phyloP scores from a whole-genome alignment of 2,888 invertebrate species.

The Euclidia mi region DNA sequence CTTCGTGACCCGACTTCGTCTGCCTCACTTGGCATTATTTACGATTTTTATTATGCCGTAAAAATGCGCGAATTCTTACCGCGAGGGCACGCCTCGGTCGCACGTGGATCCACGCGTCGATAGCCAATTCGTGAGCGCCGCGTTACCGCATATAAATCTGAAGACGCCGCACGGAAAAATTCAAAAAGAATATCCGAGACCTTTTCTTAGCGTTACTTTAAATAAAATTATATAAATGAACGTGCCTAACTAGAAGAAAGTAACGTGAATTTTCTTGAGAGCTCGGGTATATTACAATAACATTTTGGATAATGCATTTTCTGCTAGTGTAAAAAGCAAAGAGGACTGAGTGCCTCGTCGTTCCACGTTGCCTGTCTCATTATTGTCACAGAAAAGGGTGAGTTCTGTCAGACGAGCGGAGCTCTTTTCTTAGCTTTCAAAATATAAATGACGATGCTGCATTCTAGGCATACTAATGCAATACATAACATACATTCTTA shows the following conservation, averaged over 20 bases:
- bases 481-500: slow-evolving; percentile 10
- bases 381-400: slow-evolving; percentile 69
- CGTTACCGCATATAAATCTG: slow-evolving; percentile 63
- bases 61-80: slow-evolving; percentile 86
- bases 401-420: slow-evolving; percentile 58
- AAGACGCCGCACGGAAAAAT: slow-evolving; percentile 37
- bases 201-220: slow-evolving; percentile 49
- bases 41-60: slow-evolving; percentile 87
- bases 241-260: background rate
- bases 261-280: slow-evolving; percentile 33
- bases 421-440: slow-evolving; percentile 58
- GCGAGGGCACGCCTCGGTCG: slow-evolving; percentile 77
- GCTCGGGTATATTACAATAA: slow-evolving; percentile 59
- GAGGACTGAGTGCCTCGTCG: slow-evolving; percentile 59
- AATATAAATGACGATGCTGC: slow-evolving; percentile 55
- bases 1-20: slow-evolving; percentile 84
- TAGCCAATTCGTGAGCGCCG: slow-evolving; percentile 78
- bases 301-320: slow-evolving; percentile 68
- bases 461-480: slow-evolving; percentile 23
- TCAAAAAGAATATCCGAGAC: slow-evolving; percentile 52
- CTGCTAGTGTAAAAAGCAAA: slow-evolving; percentile 65
- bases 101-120: slow-evolving; percentile 86
- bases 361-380: slow-evolving; percentile 71
- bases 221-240: slow-evolving; percentile 44
- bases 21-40: slow-evolving; percentile 83